phyloP scores from a whole-genome alignment of 2,888 invertebrate species.

The Icerya purchasi region DNA sequence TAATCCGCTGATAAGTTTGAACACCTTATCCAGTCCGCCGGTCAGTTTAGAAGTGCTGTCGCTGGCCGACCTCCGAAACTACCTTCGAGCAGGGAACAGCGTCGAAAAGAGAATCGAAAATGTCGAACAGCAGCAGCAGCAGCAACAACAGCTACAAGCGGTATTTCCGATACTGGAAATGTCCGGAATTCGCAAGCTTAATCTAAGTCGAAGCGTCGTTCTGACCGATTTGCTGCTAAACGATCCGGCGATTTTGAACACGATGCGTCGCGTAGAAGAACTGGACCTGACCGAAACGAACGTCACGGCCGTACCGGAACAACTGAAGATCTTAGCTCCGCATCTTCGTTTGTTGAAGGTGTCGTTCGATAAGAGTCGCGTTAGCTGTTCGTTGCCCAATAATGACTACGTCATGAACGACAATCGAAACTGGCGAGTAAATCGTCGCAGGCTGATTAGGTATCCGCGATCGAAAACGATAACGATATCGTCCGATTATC shows the following conservation, averaged over 20 bases:
- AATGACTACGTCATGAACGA: background rate
- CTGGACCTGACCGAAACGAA: conserved; percentile 24
- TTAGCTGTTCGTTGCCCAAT: background rate
- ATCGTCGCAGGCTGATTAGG: background rate
- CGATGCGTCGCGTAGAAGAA: conserved; percentile 43
- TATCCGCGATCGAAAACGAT: background rate
- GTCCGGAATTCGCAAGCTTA: conserved; percentile 46
- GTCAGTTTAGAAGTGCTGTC: conserved; percentile 46
- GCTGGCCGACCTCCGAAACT: conserved; percentile 35
- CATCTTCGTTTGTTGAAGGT: background rate
- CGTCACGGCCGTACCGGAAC: background rate
- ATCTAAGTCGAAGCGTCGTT: conserved; percentile 50
- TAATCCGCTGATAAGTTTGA: conserved; percentile 48
- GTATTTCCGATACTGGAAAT: conserved; percentile 39
- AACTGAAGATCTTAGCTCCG: background rate
- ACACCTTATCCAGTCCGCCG: conserved; percentile 42
- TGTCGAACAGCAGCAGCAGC: background rate
- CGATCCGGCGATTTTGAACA: conserved; percentile 47
- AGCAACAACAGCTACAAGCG: background rate
- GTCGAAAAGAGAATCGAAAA: background rate
- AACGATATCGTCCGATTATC: background rate
- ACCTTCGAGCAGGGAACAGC: conserved; percentile 31
- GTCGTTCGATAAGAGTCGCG: background rate
- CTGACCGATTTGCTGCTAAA: conserved; percentile 45
- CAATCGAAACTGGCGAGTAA: background rate